Evolutionary conservation across 2,888 invertebrate species (phyloP).

Genomic region (Koerneria pararmatus): DNA sequence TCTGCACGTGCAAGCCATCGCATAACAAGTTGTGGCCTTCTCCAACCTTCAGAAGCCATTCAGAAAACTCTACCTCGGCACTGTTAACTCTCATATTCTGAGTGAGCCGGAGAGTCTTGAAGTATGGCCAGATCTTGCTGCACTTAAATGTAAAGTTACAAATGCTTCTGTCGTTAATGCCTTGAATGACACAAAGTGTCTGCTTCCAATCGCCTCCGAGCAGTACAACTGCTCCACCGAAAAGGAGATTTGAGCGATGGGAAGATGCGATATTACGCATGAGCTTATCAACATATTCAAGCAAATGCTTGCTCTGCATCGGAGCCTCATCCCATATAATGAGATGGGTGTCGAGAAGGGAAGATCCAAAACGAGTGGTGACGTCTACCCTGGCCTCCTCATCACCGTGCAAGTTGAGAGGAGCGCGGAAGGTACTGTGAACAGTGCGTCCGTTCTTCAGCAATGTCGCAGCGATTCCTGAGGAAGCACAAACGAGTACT

Average conservation of each 20-base stretch:
- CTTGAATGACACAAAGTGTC: constrained; percentile 1
- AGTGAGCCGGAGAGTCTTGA: not conserved
- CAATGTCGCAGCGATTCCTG: constrained; percentile 24
- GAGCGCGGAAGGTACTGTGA: constrained; percentile 8
- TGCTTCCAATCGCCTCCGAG: constrained; percentile 16
- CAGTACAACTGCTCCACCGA: constrained; percentile 8
- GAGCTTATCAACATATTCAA: not conserved
- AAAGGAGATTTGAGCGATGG: not conserved
- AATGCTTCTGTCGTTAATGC: not conserved
- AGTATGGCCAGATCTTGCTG: constrained; percentile 2
- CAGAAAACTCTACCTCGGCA: not conserved
- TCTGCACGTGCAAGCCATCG: not conserved
- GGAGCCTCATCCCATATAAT: constrained; percentile 17
- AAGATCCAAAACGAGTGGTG: not conserved
- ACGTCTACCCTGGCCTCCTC: not conserved
- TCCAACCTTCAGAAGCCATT: constrained; percentile 17
- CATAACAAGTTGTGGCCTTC: not conserved
- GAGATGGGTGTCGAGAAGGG: not conserved
- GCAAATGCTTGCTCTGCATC: constrained; percentile 5
- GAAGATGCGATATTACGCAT: not conserved
- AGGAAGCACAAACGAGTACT: constrained; percentile 15
- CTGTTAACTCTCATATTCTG: constrained; percentile 1
- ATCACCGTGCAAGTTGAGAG: not conserved
- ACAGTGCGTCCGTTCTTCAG: constrained; percentile 12
- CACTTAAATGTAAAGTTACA: constrained; percentile 2